These are phyloP conservation scores for Leptopilina syphax DNA, from an alignment of 2,888 invertebrate species.

Conservation along the genomic window DNA sequence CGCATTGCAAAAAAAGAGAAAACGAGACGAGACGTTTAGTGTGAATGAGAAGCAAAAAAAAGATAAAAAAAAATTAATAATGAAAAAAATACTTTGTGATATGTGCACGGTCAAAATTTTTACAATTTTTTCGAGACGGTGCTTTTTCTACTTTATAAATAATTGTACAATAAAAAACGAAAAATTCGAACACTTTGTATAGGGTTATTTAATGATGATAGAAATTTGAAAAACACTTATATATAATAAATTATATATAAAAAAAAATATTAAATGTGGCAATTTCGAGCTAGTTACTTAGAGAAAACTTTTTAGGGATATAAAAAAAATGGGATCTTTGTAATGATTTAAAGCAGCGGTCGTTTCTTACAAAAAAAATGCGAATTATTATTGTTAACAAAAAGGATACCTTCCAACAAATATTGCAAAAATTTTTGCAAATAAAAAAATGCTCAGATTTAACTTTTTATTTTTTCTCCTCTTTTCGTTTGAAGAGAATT, in stretches of 20 bases:
- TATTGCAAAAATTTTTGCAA: no score
- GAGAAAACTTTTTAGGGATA: constrained; percentile 67
- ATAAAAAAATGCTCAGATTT: no score
- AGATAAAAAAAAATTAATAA: no score
- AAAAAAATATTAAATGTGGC: constrained; percentile 66
- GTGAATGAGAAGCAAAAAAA: constrained; percentile 30
- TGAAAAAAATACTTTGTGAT: constrained; percentile 64
- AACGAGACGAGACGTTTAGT: constrained; percentile 42
- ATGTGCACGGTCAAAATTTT: constrained; percentile 63
- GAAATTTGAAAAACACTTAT: constrained; percentile 55
- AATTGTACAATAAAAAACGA: constrained; percentile 65
- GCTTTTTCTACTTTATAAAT: constrained; percentile 73
- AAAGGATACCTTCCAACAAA: constrained; percentile 54
- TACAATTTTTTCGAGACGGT: constrained; percentile 68
- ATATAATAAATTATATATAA: constrained; percentile 54
- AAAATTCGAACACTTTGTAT: constrained; percentile 62
- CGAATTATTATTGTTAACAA: constrained; percentile 50
- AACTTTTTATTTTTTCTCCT: no score
- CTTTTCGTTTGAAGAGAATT: neutral
- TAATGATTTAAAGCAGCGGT: constrained; percentile 66
- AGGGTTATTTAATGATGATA: constrained; percentile 62
- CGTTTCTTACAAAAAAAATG: constrained; percentile 53
- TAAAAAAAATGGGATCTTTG: constrained; percentile 68
- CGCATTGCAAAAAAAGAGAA: constrained; percentile 10
- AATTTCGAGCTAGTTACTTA: constrained; percentile 74